Evolutionary conservation across 2,888 invertebrate genomes (phyloP), one percentile per base, ranked within the genome.

Genomic region (Iphiclides podalirius): DNA sequence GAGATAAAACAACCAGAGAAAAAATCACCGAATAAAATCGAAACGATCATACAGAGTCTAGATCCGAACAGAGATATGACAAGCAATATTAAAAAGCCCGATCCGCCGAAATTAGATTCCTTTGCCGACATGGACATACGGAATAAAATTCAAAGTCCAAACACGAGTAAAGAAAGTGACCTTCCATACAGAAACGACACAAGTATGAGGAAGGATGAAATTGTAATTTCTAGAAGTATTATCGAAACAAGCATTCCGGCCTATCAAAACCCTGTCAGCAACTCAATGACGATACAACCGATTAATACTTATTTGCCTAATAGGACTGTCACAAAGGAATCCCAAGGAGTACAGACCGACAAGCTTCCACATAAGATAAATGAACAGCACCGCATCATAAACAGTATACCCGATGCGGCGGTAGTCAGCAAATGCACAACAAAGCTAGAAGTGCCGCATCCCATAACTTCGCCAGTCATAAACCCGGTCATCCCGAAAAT

Each of bases 381-480:
- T 58, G 85, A 86, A 56, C 64, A 70, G 0, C 78, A 71, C 44
- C 70, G 84, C 38, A 60, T 70, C 0, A 69, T 75, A 16, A 76
- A 70, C 54, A 76, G 63, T 47, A 69, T 75, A 54, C 55, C 75
- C 0, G 86, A 86, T 12, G 52, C 75, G 1, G 79, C 84, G 14
- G 76, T 80, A 1, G 75, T 84, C 12, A 83, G 81, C 52, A 85
- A 83, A 63, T 69, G 61, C 41, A 70, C 78, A 1, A 83, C 85
- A 0, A 89, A 89, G 61, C 55, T 89, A 47, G 88, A 88, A 73
- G 85, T 88, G 20, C 88, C 89, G 15, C 83, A 86, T 62, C 88
- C 89, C 0, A 89, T 88, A 48, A 80, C 88, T 0, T 89, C 89
- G 0, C 89, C 89, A 1, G 85, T 86, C 9, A 83, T 88, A 47